phyloP scores from a whole-genome alignment of 2,113 vertebrate species.

The Perognathus longimembris region DNA sequence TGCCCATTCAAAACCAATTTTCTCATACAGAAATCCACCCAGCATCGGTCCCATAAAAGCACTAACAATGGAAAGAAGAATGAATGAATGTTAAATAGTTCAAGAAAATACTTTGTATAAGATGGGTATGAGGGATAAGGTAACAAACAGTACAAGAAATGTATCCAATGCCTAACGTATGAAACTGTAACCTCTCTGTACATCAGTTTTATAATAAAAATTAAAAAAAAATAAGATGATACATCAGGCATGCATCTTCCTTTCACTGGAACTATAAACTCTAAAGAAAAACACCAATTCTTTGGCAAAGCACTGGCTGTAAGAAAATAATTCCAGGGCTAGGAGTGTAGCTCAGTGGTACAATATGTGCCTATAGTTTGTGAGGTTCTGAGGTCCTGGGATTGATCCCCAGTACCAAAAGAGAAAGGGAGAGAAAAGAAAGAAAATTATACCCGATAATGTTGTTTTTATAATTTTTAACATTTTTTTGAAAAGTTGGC shows the following conservation, averaged over 20 bases:
- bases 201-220: no score
- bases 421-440: neutral
- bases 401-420: neutral
- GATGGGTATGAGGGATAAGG: no score
- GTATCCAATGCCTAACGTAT: no score
- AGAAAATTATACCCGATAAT: neutral
- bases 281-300: neutral
- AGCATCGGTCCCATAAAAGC: conserved; percentile 92
- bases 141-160: no score
- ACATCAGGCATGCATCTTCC: neutral
- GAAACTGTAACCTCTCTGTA: no score
- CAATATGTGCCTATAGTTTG: neutral
- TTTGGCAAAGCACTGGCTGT: neutral
- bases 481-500: neutral
- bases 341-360: neutral
- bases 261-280: neutral
- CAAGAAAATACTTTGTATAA: neutral
- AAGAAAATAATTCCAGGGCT: neutral
- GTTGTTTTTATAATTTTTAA: neutral
- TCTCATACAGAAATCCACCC: conserved; percentile 93
- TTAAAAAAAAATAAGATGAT: neutral
- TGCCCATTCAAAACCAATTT: conserved; percentile 93
- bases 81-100: neutral
- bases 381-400: neutral
- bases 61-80: conserved; percentile 81